phyloP scores from a whole-genome alignment of 2,888 invertebrate genomes.

The Ennomos erosarius region DNA sequence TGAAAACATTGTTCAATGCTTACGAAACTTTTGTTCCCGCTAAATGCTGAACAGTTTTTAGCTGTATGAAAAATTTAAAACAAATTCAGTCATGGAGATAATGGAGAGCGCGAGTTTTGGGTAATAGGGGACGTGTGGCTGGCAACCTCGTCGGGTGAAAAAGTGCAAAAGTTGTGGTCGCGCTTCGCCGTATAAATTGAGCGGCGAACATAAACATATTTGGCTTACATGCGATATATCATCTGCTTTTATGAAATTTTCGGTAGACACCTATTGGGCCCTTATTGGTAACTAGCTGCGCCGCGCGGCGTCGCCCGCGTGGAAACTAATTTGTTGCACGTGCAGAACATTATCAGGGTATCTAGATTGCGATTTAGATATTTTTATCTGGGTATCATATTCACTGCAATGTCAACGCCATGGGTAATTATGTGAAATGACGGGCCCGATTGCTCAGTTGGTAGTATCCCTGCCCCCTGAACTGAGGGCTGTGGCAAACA shows the following conservation, averaged over 20 bases:
- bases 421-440: too few relatives aligned
- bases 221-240: constrained; percentile 37
- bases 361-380: too few relatives aligned
- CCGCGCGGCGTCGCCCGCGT: too few relatives aligned
- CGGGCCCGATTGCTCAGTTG: too few relatives aligned
- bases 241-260: constrained; percentile 32
- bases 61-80: constrained; percentile 70
- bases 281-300: too few relatives aligned
- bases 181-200: constrained; percentile 55
- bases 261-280: not conserved
- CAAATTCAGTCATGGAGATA: constrained; percentile 77
- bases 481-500: too few relatives aligned
- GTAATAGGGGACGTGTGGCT: constrained; percentile 78
- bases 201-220: constrained; percentile 35
- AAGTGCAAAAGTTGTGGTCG: constrained; percentile 76
- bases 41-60: constrained; percentile 63
- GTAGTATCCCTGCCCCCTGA: too few relatives aligned
- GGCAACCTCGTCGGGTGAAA: constrained; percentile 78
- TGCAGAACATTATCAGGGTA: too few relatives aligned
- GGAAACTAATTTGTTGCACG: too few relatives aligned
- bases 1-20: constrained; percentile 48
- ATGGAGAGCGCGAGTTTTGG: constrained; percentile 78
- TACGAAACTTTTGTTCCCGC: constrained; percentile 54
- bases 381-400: too few relatives aligned
- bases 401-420: too few relatives aligned